These are phyloP conservation scores for Alloplasta piceator DNA, from an alignment of 2,888 invertebrate genomes.

Conservation along the genomic window DNA sequence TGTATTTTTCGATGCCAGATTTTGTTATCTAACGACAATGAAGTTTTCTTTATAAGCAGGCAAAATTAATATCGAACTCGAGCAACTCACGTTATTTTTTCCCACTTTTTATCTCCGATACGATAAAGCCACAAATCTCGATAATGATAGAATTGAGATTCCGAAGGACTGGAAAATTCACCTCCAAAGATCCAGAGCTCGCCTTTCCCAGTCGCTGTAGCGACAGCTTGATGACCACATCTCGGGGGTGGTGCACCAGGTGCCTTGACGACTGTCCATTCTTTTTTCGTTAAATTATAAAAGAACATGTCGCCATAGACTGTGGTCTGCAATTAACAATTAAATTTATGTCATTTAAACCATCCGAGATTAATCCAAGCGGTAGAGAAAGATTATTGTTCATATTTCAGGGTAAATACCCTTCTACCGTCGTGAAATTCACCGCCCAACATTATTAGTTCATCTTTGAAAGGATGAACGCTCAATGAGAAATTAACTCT, in stretches of 20 bases:
- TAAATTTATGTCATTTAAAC: constrained; percentile 11
- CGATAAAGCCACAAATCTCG: constrained; percentile 95
- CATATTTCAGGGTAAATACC: constrained; percentile 81
- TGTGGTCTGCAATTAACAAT: constrained; percentile 86
- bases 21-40: too few relatives aligned
- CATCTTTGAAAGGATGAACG: constrained; percentile 94
- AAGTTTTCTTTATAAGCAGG: constrained; percentile 20
- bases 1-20: too few relatives aligned
- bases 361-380: not conserved
- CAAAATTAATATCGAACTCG: constrained; percentile 5
- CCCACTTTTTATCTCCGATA: constrained; percentile 91
- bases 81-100: constrained; percentile 86
- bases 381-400: constrained; percentile 19
- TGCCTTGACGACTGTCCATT: constrained; percentile 92
- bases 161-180: constrained; percentile 95
- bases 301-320: constrained; percentile 94
- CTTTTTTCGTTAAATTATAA: constrained; percentile 91
- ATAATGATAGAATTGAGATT: constrained; percentile 97
- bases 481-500: constrained; percentile 92
- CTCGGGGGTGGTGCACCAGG: constrained; percentile 95
- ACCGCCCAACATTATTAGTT: constrained; percentile 95
- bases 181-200: constrained; percentile 94
- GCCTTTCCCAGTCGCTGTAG: constrained; percentile 90
- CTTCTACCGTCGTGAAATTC: constrained; percentile 95
- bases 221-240: constrained; percentile 94